Evolutionary conservation across 1,140 invertebrate species (phyloP), one percentile per base, ranked within the genome.

Genomic region (Formica selysi): DNA sequence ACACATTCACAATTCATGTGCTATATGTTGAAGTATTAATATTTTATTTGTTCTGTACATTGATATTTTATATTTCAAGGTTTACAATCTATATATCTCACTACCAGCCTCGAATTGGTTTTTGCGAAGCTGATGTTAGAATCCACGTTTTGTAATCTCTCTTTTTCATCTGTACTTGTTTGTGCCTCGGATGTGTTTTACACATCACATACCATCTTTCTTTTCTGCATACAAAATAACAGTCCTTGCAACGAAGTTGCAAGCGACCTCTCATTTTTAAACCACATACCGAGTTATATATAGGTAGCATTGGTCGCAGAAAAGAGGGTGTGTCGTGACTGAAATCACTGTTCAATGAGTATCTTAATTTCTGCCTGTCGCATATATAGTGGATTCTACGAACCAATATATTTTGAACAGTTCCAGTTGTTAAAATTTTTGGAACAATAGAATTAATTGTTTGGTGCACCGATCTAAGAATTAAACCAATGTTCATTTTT

Each of bases 81-180:
- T 48, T 36, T 70, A 61, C 2, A 70, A 57, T 71, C 16, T 29
- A 83, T 22, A 29, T 26, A 76, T 10, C 48, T 65, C 11, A 36
- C 22, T 91, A 96, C 96, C 96, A 97, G 11, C 95, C 96, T 84
- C 97, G 95, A 44, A 96, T 91, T 93, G 95, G 96, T n/a, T 95
- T 95, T 92, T 97, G 96, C 16, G 96, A 97, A 5, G 96, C 97
- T 93, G 96, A 96, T 11, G 97, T 97, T 62, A 98, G 91, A 87
- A 97, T 96, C 96, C 97, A 97, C 41, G 96, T 97, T 54, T 87
- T 87, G 8, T 85, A 89, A 96, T 96, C 86, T 96, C 95, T 62
- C 96, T 96, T 86, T 96, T 96, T 96, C 94, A 96, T 97, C n/a
- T 96, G 94, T 96, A 97, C 97, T 95, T 98, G 98, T 90, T 98